phyloP scores from a whole-genome alignment of 1,140 invertebrate genomes.

The Drosophila lacertosa region DNA sequence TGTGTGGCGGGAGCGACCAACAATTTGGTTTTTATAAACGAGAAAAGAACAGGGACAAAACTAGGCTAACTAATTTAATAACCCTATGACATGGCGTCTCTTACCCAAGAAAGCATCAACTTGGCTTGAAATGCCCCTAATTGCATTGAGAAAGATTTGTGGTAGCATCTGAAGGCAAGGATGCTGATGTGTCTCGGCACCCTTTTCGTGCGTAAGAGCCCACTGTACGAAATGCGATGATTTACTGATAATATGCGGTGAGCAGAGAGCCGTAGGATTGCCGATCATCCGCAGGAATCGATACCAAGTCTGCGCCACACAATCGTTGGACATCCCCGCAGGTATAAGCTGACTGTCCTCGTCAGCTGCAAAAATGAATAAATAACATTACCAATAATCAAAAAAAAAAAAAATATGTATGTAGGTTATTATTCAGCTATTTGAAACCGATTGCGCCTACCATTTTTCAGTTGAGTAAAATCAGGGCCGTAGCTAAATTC shows the following conservation, averaged over 20 bases:
- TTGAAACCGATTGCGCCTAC: conserved; percentile 84
- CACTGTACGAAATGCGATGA: conserved; percentile 93
- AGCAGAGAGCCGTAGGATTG: conserved; percentile 96
- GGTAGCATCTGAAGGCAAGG: conserved; percentile 94
- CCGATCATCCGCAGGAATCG: conserved; percentile 96
- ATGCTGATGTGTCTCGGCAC: conserved; percentile 94
- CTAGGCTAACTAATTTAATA: background rate
- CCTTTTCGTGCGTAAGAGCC: conserved; percentile 89
- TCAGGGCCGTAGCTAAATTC: conserved; percentile 94
- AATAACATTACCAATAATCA: too few species aligned
- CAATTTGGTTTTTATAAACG: conserved; percentile 8
- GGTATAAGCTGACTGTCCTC: conserved; percentile 93
- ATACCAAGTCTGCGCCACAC: conserved; percentile 97
- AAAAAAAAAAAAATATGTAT: conserved; percentile 21
- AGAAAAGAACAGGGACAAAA: conserved; percentile 2
- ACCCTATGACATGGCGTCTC: conserved; percentile 25
- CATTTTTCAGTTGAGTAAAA: conserved; percentile 93
- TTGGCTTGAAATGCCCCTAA: conserved; percentile 95
- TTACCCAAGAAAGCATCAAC: conserved; percentile 98
- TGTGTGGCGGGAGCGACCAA: conserved; percentile 24
- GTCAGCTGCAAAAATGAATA: conserved; percentile 87
- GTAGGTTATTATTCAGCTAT: background rate
- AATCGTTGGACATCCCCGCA: conserved; percentile 92
- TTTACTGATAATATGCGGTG: conserved; percentile 93
- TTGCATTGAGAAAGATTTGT: conserved; percentile 95